Evolutionary conservation across 2,888 invertebrate genomes (phyloP).

Genomic region (Spodoptera picta): DNA sequence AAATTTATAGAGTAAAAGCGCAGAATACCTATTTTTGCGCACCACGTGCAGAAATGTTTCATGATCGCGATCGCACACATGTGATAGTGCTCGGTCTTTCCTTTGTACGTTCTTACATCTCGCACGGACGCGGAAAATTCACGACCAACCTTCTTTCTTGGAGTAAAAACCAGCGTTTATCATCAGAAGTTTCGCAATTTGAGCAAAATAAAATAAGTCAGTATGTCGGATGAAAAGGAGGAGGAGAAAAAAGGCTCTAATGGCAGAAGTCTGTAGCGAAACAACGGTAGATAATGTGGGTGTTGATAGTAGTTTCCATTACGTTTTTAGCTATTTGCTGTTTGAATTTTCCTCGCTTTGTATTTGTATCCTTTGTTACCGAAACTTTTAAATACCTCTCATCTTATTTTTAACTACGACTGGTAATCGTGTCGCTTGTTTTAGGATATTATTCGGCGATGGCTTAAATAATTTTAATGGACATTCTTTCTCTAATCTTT

Average conservation of each 20-base stretch:
- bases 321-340: constrained; percentile 42
- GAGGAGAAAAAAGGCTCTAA: constrained; percentile 42
- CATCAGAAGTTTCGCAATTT: constrained; percentile 23
- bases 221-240: constrained; percentile 28
- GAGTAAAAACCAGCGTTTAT: constrained; percentile 23
- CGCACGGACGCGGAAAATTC: constrained; percentile 16
- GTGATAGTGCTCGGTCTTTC: constrained; percentile 19
- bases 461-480: no score
- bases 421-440: no score
- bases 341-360: constrained; percentile 16
- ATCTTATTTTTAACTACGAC: no score
- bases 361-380: constrained; percentile 22
- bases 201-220: constrained; percentile 41
- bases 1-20: constrained; percentile 48
- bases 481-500: no score
- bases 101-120: constrained; percentile 21
- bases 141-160: constrained; percentile 23
- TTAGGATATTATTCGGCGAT: no score
- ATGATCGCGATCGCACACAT: constrained; percentile 15
- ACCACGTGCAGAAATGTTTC: constrained; percentile 33
- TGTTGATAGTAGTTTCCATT: constrained; percentile 37
- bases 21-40: constrained; percentile 33
- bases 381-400: constrained; percentile 4
- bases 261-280: constrained; percentile 38
- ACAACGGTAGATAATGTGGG: constrained; percentile 30